phyloP scores from a whole-genome alignment of 2,113 vertebrate species.

The Eclectus roratus region DNA sequence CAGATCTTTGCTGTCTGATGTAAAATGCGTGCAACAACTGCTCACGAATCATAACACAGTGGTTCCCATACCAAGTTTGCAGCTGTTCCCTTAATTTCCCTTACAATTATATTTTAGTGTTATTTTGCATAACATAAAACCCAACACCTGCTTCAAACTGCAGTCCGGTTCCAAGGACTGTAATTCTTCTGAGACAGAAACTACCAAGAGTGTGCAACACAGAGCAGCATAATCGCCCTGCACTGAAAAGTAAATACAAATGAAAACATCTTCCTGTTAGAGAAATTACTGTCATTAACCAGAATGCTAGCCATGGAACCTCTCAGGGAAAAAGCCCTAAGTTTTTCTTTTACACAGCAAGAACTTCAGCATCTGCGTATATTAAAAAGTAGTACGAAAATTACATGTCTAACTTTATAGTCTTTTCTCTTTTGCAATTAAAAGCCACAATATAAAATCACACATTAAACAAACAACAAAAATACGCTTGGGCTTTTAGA shows the following conservation, averaged over 20 bases:
- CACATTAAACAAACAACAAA: conserved; percentile 24
- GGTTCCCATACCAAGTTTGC: conserved; percentile 70
- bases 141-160: conserved; percentile 82
- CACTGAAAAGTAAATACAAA: conserved; percentile 80
- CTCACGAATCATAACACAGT: conserved; percentile 54
- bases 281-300: conserved; percentile 77
- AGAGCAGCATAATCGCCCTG: conserved; percentile 72
- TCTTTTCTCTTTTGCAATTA: conserved; percentile 40
- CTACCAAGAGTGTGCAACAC: conserved; percentile 48
- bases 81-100: conserved; percentile 81
- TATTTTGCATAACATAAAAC: conserved; percentile 82
- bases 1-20: not conserved
- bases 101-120: conserved; percentile 79
- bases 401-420: not conserved
- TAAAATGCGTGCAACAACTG: conserved; percentile 49
- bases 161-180: conserved; percentile 71
- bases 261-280: conserved; percentile 76
- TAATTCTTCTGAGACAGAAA: conserved; percentile 76
- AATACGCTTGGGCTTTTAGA: conserved; percentile 16
- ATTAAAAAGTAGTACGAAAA: conserved; percentile 65
- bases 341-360: conserved; percentile 54
- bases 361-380: conserved; percentile 58
- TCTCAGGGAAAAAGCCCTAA: not conserved
- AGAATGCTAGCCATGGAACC: conserved; percentile 69
- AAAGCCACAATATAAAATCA: conserved; percentile 43